Evolutionary conservation across 2,797 vertebrate species (phyloP), one percentile per base, ranked within the genome.

Genomic region (Acropternis orthonyx): DNA sequence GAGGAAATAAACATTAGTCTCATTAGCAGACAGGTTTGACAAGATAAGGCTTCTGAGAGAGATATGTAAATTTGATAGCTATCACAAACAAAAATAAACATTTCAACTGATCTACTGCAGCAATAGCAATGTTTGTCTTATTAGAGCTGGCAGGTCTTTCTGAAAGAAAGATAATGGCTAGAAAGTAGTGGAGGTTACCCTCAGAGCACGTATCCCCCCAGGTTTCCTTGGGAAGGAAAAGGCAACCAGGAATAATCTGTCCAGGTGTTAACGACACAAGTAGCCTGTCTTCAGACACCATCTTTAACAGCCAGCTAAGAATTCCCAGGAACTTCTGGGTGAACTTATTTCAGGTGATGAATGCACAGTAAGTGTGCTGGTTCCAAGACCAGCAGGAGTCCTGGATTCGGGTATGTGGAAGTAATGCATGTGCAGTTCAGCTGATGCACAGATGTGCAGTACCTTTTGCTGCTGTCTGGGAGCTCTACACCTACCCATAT

Each of bases 11-110:
- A 61, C 26, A 85, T 49, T 43, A 34, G 41, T 32, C 71, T 87
- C 19, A 9, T 92, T 92, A 74, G 52, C 65, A 91, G 88, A 16
- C 8, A 58, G 77, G 85, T 93, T 79, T 94, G 56, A 69, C 44
- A 90, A 82, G 85, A 54, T 89, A 56, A 2, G 36, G 52, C 61
- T 94, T 87, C 83, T 91, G 86, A 79, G 67, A 80, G 24, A 58
- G 30, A 52, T 14, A 27, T 23, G 6, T 46, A 88, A 61, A 88
- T 65, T 46, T 89, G 41, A 48, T 26, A 85, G 54, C n/a, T 73
- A 63, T 44, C 65, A 51, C 28, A 75, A 93, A 78, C 10, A 84
- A 59, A 88, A 68, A n/a, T 8, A 78, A 88, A n/a, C 41, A 63
- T 71, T 87, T 94, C 28, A 68, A 17, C 46, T 18, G 26, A 59